Base-by-base conservation (phyloP, 2,113 vertebrate species). In the Bos taurus region DNA sequence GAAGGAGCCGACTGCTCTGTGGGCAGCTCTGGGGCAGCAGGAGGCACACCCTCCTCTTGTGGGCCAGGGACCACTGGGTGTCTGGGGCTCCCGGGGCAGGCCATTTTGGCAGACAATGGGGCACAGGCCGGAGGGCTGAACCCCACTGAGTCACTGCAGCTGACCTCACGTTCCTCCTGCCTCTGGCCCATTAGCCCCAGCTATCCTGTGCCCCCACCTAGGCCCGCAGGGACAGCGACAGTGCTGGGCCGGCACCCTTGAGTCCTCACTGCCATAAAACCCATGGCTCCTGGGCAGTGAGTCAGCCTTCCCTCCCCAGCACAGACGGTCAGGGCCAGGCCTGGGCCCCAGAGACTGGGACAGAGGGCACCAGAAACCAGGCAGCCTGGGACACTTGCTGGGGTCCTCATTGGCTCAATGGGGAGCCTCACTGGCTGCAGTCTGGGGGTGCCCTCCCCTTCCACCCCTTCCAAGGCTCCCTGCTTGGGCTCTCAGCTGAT, bases 41-140 rank as follows among this genome's bases (percentile, higher is more conserved):
- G 13, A 0, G 12, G 6, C 59, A 64, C 1, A 8, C 30, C 43
- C 4, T 25, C 33, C 46, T 28, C 33, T 13, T 3, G 1, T 1
- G n/a, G 62, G 15, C 87, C 62, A 71, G 87, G 60, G 15, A n/a
- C 48, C 23, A 1, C 33, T 0, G 0, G 23, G 43, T 2, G 8
- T 33, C 28, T 2, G 12, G 5, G 43, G 30, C 28, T 33, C 7
- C 62, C 5, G 0, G 15, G 50, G 36, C 64, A 74, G 64, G n/a
- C 50, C 67, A 21, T 67, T 26, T 28, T 23, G 36, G 52, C 36
- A 74, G 9, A 30, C 52, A 46, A 17, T 3, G 25, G 10, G 67
- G 28, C 57, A 1, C 4, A 52, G 57, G 43, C 57, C 6, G 0
- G 7, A 81, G 90, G n/a, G 46, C 33, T 54, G 59, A 64, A 52